Conservation (phyloP, 37 sponge, comb jelly and placozoan genomes). For the Cliona cf. orientalis region DNA sequence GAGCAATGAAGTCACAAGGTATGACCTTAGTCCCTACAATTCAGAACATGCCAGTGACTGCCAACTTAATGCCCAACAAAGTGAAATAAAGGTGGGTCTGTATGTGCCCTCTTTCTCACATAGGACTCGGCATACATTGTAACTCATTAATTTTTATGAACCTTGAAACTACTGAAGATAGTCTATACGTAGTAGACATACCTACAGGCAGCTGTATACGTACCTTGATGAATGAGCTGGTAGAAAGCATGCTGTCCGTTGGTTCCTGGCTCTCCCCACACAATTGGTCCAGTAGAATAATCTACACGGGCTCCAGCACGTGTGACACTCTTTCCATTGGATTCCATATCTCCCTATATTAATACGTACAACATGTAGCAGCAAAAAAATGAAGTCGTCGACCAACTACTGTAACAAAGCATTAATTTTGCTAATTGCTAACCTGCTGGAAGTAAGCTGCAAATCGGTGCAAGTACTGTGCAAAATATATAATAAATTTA, state of each 20-base stretch:
- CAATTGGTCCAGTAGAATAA: conserved; percentile 99
- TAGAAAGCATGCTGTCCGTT: conserved; percentile 99
- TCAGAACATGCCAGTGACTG: too few species aligned
- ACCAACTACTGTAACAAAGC: background rate
- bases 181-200: background rate
- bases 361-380: background rate
- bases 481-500: conserved; percentile 8
- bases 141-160: too few species aligned
- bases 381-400: background rate
- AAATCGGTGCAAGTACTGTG: conserved; percentile 91
- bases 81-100: too few species aligned
- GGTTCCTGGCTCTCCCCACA: conserved; percentile 99
- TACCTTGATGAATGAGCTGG: conserved; percentile 99
- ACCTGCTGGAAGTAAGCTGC: conserved; percentile 99
- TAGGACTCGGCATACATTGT: too few species aligned
- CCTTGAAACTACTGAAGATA: too few species aligned
- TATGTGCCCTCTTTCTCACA: too few species aligned
- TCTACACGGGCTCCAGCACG: conserved; percentile 72
- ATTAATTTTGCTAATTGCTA: conserved; percentile 2
- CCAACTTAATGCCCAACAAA: too few species aligned
- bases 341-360: conserved; percentile 98
- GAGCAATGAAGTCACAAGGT: conserved; percentile 98
- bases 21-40: conserved; percentile 89
- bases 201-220: too few species aligned
- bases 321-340: conserved; percentile 94